Base-by-base conservation (phyloP, 2,113 vertebrate species). In the Sorex fumeus region DNA sequence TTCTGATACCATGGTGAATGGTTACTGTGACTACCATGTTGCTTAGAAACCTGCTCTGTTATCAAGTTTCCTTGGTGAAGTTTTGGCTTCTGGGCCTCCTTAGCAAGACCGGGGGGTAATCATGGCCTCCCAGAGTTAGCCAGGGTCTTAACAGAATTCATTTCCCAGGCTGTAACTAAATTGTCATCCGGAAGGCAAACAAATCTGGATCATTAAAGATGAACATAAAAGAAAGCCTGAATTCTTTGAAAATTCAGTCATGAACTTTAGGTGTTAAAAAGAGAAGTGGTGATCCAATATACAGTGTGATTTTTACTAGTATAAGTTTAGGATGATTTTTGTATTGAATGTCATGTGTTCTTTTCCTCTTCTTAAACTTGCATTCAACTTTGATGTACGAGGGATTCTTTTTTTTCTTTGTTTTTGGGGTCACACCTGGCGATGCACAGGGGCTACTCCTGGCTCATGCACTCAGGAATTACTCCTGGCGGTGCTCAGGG, bases 11-110 rank as follows among this genome's bases (percentile, higher is more conserved):
- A 45, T 90, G 83, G 90, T 88, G 93, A 95, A 78, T 95, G 92
- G 96, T 96, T 96, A 79, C 89, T 96, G 67, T 89, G 95, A 92
- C 92, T 94, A 84, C 96, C 57, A 43, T 62, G 93, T 95, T 97
- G 89, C 96, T 96, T 97, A 94, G 96, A 83, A 94, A 94, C 87
- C 79, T 89, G 94, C 79, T 94, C 70, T 67, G 9, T 90, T 96
- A 91, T 93, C 79, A 64, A 45, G 88, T 96, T 93, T 28, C 91
- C 94, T 95, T 53, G 96, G 94, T 2, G 77, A 93, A 87, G 79
- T 78, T 9, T 62, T 19, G 88, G 40, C 62, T 95, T 95, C 86
- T 90, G 70, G 60, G 72, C 60, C 57, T 95, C 28, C 45, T 89
- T 87, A 80, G 89, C 70, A 50, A 72, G 8, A 27, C 1, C 12